Evolutionary conservation across 1,140 invertebrate species (phyloP), one percentile per base, ranked within the genome.

Genomic region (Coptotermes formosanus): DNA sequence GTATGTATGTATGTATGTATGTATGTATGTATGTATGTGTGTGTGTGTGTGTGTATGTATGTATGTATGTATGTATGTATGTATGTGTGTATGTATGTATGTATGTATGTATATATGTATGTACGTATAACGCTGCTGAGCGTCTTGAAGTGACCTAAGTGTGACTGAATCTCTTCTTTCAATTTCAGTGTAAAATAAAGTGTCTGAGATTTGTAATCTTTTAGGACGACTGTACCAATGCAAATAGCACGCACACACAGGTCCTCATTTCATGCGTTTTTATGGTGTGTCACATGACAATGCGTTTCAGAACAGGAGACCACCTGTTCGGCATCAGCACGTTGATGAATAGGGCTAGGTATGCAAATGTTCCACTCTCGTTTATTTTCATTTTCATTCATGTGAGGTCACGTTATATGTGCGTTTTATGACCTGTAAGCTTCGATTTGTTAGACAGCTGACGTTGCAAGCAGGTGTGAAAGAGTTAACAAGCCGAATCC

Each of bases 361-460:
- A 75, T 75, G 64, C 64, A 75, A 75, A 75, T 75, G 25, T 30
- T n/a, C 64, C 11, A 30, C 64, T 75, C n/a, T 12, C 64, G n/a
- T 75, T 75, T 75, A 75, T 75, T 75, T 75, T 75, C 64, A 75
- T 75, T 75, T 75, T 30, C 64, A 75, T 75, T 8, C 64, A 75
- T 75, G 64, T 75, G 64, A 75, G 64, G n/a, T 75, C 64, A 75
- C n/a, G n/a, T 9, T 75, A 30, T 75, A 30, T 3, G 64, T 75
- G 64, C n/a, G 64, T 55, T 55, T 55, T 55, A 55, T 21, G 52
- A 55, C 52, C 19, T 21, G 52, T 55, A 55, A 14, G n/a, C n/a
- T 75, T 75, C 25, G 64, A 75, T 75, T n/a, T 14, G 64, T n/a
- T 16, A 75, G 25, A 75, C n/a, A 75, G 64, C n/a, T 75, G 64